phyloP scores from a whole-genome alignment of 2,797 vertebrate species.

The Anguilla marmorata region DNA sequence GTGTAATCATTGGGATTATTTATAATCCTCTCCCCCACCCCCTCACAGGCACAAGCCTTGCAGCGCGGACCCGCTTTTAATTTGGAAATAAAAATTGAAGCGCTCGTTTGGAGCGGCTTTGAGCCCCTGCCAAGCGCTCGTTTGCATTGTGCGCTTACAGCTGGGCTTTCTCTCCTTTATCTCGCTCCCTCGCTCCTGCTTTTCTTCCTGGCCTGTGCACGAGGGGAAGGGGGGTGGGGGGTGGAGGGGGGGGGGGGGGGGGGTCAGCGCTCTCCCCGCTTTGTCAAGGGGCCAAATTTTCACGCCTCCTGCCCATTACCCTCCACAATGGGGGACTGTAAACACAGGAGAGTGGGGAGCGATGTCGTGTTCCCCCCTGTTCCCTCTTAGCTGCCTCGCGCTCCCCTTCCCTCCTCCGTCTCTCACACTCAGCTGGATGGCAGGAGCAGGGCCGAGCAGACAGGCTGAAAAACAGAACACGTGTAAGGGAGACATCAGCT shows the following conservation, averaged over 20 bases:
- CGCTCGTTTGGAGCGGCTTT: constrained; percentile 82
- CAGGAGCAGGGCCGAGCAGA: constrained; percentile 3
- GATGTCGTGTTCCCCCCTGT: constrained; percentile 39
- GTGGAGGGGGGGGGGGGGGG: constrained; percentile 40
- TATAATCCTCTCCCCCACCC: constrained; percentile 71
- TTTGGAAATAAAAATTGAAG: constrained; percentile 73
- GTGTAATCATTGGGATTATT: constrained; percentile 87
- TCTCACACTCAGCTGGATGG: constrained; percentile 10
- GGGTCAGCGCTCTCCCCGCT: constrained; percentile 40
- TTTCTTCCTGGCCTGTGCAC: constrained; percentile 58
- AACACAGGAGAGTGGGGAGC: constrained; percentile 46
- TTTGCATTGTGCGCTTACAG: constrained; percentile 83
- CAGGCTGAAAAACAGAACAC: neutral
- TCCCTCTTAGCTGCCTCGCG: neutral
- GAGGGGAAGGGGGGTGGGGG: constrained; percentile 42
- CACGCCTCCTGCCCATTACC: constrained; percentile 61
- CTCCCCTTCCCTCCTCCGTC: constrained; percentile 16
- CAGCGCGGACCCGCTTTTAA: constrained; percentile 77
- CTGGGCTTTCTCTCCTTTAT: constrained; percentile 72
- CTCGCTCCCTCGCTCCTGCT: constrained; percentile 60
- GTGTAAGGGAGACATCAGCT: neutral
- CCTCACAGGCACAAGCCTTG: constrained; percentile 55
- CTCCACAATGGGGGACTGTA: constrained; percentile 61
- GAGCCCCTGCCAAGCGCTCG: constrained; percentile 83
- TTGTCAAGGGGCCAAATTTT: constrained; percentile 72